A percentile compares a stretch with the other conserved stretches of the same genome.
Evolutionary conservation across 2,888 invertebrate species (phyloP).

Genomic region (Conchocele bisecta): DNA sequence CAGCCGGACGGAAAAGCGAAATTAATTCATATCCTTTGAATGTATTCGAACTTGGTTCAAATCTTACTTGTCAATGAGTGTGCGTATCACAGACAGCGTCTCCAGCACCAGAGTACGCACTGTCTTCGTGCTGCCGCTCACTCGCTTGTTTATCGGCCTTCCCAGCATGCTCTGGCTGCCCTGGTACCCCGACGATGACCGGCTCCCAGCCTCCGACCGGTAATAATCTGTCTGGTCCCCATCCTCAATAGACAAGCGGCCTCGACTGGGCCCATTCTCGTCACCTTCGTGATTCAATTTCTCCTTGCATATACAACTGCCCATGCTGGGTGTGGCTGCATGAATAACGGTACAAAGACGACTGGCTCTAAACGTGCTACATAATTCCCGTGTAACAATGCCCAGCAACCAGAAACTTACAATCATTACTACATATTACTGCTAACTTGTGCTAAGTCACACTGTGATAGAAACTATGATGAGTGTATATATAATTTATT

Average conservation of each 20-base stretch:
- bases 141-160: conserved; percentile 38
- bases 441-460: background rate
- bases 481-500: no score
- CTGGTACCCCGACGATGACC: conserved; percentile 61
- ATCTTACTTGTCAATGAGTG: conserved; percentile 92
- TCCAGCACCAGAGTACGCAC: conserved; percentile 90
- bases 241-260: conserved; percentile 19
- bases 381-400: conserved; percentile 1
- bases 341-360: no score
- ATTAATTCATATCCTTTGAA: no score
- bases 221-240: conserved; percentile 35
- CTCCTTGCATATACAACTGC: conserved; percentile 90
- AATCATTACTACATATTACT: conserved; percentile 39
- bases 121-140: no score
- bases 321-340: conserved; percentile 85
- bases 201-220: conserved; percentile 44
- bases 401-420: conserved; percentile 48
- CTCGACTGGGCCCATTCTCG: conserved; percentile 19
- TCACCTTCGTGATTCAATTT: conserved; percentile 63
- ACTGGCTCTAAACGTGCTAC: no score
- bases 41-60: no score
- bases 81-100: conserved; percentile 90
- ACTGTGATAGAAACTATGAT: no score
- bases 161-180: conserved; percentile 55
- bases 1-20: no score